Evolutionary conservation across 2,888 invertebrate species (phyloP), one percentile per base, ranked within the genome.

Genomic region (Margaritifera margaritifera): DNA sequence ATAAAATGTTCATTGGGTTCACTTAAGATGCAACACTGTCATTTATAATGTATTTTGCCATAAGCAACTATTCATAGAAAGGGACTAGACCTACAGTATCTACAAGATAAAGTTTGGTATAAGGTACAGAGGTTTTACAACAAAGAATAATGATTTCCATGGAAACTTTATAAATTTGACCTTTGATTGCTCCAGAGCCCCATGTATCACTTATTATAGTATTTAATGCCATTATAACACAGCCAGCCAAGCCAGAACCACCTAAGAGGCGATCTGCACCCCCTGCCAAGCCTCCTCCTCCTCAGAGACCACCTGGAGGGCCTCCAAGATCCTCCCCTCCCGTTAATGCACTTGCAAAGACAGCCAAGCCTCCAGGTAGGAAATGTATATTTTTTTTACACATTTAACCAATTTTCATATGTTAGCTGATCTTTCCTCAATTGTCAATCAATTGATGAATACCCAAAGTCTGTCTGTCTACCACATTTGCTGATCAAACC

Each of bases 221-320:
- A 42, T 42, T 42, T 42, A 11, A 42, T 42, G 42, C 42, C 42
- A 11, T 8, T 42, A 42, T 64, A 25, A 65, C 53, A 25, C 56
- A 76, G 68, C 54, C 67, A 53, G 59, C 71, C 61, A 66, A 65
- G 60, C 84, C 81, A 31, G 70, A 71, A 8, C 87, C 88, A 5
- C 86, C 87, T 25, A 83, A 81, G 67, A 66, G 87, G 51, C 88
- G 88, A 18, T 74, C 77, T 24, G 85, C 84, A 6, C 86, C 88
- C 3, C 89, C 89, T 19, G 78, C 78, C n/a, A 84, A 86, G 64
- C 88, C 88, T 2, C 88, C 87, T 2, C 88, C 87, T 6, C 87
- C 87, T 51, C 82, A 84, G 72, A 71, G 84, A 62, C 84, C 85
- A 25, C 69, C 82, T 20, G 83, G 80, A 4, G 83, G 83, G 24